Base-by-base conservation (phyloP, 2,888 invertebrate species). In the Calameuta pallipes region DNA sequence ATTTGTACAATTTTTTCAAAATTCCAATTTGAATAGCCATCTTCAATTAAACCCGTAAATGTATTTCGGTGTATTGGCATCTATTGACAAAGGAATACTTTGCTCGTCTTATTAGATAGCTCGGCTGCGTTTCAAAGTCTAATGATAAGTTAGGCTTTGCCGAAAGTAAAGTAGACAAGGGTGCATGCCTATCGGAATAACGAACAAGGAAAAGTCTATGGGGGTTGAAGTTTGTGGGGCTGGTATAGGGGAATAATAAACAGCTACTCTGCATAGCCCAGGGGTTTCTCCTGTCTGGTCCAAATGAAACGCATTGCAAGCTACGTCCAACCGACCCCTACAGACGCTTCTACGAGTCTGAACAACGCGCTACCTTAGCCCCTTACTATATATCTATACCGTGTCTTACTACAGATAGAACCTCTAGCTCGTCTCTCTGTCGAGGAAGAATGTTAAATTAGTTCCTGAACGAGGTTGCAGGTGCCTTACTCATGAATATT, bases 181-280 rank as follows among this genome's bases (percentile, higher is more conserved):
- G 56, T 56, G 23, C 23, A 56, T 56, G 56, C 56, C 56, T 56
- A 56, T 56, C 56, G 56, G 56, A 56, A 56, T 56, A 56, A 56
- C 56, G 56, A 56, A 56, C 56, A 56, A 56, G 56, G 56, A 56
- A 56, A 56, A 56, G 56, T 56, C 56, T 56, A 56, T 56, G 56
- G 56, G 56, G 56, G 56, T 56, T 56, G 56, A 56, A 56, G 56
- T 56, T 56, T 56, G 56, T 56, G 23, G 23, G 56, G 56, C 23
- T 56, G 56, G 56, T 56, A 56, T 56, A 56, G 56, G 68, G 74
- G 77, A 73, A 77, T 75, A 75, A 75, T 78, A 78, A 78, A 75
- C 78, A 78, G 78, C 78, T 78, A 78, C 78, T 78, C 78, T 78
- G 78, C 78, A 78, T 78, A 78, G 78, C 78, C 78, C 37, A 68